A percentile compares a stretch with the other conserved stretches of the same genome.
phyloP scores from a whole-genome alignment of 1,140 invertebrate species.

The Armadillidium nasatum region DNA sequence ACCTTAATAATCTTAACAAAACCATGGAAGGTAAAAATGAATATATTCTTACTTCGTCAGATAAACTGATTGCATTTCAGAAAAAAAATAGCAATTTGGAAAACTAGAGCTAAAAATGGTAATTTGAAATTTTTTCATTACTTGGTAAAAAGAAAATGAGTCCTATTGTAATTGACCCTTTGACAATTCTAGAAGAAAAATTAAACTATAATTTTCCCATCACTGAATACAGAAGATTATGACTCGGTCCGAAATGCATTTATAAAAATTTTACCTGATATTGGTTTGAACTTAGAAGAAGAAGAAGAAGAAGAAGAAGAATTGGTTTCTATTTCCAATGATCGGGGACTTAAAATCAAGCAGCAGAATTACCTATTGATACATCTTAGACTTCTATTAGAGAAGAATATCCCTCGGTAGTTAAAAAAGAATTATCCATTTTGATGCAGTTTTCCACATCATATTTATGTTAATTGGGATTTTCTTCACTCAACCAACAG shows the following conservation, averaged over 20 bases:
- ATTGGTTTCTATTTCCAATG: too few species aligned
- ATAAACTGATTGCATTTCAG: slow-evolving; percentile 14
- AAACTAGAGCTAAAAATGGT: slow-evolving; percentile 3
- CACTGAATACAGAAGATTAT: slow-evolving; percentile 4
- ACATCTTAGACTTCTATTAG: not conserved
- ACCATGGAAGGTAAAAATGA: slow-evolving; percentile 17
- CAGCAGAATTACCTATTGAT: not conserved
- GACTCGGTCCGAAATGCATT: not conserved
- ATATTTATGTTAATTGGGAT: slow-evolving; percentile 9
- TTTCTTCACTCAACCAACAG: not conserved
- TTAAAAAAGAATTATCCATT: slow-evolving; percentile 1
- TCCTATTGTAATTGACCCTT: slow-evolving; percentile 12
- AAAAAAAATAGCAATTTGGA: slow-evolving; percentile 25
- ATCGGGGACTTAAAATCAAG: not conserved
- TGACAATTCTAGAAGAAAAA: slow-evolving; percentile 14
- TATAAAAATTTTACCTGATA: not conserved
- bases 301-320: not conserved
- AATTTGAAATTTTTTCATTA: slow-evolving; percentile 13
- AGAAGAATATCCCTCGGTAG: slow-evolving; percentile 12
- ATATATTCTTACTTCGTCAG: slow-evolving; percentile 28
- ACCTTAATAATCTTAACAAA: slow-evolving; percentile 15
- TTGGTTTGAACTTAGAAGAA: not conserved
- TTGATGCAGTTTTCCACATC: slow-evolving; percentile 16
- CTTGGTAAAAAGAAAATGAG: slow-evolving; percentile 5
- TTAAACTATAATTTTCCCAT: slow-evolving; percentile 13